A percentile compares a stretch with the other conserved stretches of the same genome.
Evolutionary conservation across 2,797 vertebrate species (phyloP).

Genomic region (Acanthiza pusilla): DNA sequence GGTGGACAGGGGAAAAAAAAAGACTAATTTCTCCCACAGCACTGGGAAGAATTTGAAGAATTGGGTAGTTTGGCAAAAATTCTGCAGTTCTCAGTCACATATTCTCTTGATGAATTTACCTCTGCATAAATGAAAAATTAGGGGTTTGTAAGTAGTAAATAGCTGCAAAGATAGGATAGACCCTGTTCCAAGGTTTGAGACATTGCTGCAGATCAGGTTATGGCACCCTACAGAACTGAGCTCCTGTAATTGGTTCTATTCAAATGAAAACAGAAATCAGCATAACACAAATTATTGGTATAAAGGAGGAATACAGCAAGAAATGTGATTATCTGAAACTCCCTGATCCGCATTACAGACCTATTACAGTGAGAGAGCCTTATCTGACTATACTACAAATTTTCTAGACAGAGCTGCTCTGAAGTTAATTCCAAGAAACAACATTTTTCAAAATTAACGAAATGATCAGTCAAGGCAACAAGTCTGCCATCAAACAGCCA

Average conservation of each 20-base stretch:
- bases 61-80: background rate
- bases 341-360: background rate
- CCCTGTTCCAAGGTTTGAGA: background rate
- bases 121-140: background rate
- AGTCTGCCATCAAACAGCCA: background rate
- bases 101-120: background rate
- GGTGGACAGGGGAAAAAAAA: fast-evolving
- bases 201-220: background rate
- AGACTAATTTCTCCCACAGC: background rate
- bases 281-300: background rate
- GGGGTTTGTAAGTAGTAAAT: background rate
- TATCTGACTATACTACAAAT: background rate
- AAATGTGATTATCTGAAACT: background rate
- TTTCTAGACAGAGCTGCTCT: background rate
- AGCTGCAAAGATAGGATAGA: background rate
- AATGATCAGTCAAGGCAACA: background rate
- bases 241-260: background rate
- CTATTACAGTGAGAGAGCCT: background rate
- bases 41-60: background rate
- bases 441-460: background rate
- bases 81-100: background rate
- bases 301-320: background rate
- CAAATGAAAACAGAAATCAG: background rate
- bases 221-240: background rate
- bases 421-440: background rate